Conservation (phyloP, 2,113 vertebrate genomes). For the Cettia cetti region DNA sequence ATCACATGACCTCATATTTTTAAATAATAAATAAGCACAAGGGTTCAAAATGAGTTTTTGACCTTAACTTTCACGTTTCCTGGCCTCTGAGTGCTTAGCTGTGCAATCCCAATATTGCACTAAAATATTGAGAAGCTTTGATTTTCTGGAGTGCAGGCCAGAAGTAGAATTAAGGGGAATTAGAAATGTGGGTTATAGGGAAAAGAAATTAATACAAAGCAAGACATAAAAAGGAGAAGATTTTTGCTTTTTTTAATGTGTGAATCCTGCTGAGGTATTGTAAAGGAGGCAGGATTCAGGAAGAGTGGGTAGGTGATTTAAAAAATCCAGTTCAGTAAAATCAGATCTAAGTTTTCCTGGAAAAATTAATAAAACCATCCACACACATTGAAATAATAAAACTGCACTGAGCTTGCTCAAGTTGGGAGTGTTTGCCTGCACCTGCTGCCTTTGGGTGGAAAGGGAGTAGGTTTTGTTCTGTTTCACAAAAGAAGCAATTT, state of each 20-base stretch:
- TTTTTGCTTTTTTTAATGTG: background rate
- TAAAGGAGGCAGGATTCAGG: background rate
- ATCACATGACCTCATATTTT: slow-evolving; percentile 18
- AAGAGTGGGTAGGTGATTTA: background rate
- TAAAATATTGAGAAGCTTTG: background rate
- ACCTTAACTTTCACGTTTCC: background rate
- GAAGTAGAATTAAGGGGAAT: background rate
- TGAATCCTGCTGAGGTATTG: background rate
- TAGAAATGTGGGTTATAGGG: background rate
- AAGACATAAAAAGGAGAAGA: background rate
- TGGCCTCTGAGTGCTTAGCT: slow-evolving; percentile 16
- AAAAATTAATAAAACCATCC: background rate
- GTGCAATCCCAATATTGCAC: background rate
- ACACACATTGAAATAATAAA: background rate
- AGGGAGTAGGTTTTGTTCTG: background rate
- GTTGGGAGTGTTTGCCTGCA: background rate
- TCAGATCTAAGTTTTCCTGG: background rate
- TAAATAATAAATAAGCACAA: background rate
- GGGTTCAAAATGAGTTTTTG: background rate
- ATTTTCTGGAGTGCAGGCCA: background rate
- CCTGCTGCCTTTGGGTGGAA: background rate
- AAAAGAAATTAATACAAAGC: background rate
- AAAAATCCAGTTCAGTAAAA: background rate
- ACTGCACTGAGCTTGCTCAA: background rate
- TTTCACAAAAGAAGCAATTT: background rate